A percentile compares a stretch with the other conserved stretches of the same genome.
Conservation (phyloP, 2,888 invertebrate genomes). For the Apomyelois bistriatella region DNA sequence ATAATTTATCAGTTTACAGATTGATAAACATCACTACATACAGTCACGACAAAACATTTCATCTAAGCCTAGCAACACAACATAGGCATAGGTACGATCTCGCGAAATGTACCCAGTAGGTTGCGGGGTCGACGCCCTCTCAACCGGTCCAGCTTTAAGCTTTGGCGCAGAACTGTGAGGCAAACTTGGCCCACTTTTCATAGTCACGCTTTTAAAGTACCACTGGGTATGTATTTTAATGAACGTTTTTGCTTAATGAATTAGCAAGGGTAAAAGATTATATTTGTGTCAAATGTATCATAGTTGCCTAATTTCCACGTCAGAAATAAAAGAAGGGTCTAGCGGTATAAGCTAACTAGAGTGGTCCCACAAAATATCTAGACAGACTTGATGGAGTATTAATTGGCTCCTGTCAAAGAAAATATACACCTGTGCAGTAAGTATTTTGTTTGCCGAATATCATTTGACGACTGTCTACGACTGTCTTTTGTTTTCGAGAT, state of each 20-base stretch:
- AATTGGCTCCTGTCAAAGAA: too few species aligned
- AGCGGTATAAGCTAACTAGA: too few species aligned
- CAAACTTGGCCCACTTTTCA: conserved; percentile 74
- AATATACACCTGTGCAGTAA: too few species aligned
- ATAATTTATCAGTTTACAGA: neutral
- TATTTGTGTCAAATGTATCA: too few species aligned
- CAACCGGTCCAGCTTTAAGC: conserved; percentile 74
- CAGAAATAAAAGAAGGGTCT: too few species aligned
- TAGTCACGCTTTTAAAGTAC: conserved; percentile 25
- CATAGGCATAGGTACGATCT: conserved; percentile 11
- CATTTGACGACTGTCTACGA: too few species aligned
- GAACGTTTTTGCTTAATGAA: neutral
- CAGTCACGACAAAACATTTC: conserved; percentile 5
- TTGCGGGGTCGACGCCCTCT: conserved; percentile 67
- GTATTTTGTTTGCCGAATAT: too few species aligned
- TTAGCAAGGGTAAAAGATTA: neutral
- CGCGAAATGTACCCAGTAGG: conserved; percentile 56
- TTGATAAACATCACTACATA: neutral
- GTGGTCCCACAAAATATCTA: too few species aligned
- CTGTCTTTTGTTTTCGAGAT: too few species aligned
- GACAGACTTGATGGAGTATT: too few species aligned
- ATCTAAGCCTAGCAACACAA: conserved; percentile 9
- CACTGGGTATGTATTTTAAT: conserved; percentile 4
- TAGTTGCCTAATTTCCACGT: too few species aligned
- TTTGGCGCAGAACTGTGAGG: conserved; percentile 54